Evolutionary conservation across 2,797 vertebrate genomes (phyloP).

Genomic region (Pyrocephalus nanus): DNA sequence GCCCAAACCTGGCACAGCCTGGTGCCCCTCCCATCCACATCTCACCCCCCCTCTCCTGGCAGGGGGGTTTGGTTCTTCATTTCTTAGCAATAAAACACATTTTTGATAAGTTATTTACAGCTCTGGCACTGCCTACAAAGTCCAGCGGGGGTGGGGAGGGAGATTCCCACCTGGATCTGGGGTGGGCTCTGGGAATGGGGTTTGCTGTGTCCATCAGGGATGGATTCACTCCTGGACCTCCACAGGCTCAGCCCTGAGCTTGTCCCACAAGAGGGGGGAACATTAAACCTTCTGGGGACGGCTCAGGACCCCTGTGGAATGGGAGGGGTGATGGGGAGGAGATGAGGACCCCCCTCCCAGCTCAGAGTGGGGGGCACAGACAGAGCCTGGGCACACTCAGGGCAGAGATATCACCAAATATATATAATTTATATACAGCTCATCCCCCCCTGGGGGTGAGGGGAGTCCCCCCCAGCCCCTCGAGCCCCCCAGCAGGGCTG

Average conservation of each 20-base stretch:
- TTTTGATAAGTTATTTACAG: not conserved
- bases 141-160: rapidly evolving
- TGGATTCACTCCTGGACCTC: not conserved
- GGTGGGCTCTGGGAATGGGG: rapidly evolving
- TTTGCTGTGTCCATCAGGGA: not conserved
- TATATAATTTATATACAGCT: conserved; percentile 62
- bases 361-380: not conserved
- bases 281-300: not conserved
- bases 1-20: not conserved
- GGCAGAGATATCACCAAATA: not conserved
- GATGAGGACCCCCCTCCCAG: not conserved
- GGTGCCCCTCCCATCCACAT: not conserved
- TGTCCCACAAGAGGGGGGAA: not conserved
- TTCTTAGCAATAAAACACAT: conserved; percentile 57
- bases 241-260: not conserved
- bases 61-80: not conserved
- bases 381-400: rapidly evolving
- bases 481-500: rapidly evolving
- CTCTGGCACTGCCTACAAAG: not conserved
- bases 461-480: not conserved
- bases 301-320: not conserved
- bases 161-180: not conserved
- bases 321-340: rapidly evolving
- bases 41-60: not conserved
- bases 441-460: not conserved